These are phyloP conservation scores for Macquaria australasica DNA, from an alignment of 2,113 vertebrate genomes.

Conservation along the genomic window DNA sequence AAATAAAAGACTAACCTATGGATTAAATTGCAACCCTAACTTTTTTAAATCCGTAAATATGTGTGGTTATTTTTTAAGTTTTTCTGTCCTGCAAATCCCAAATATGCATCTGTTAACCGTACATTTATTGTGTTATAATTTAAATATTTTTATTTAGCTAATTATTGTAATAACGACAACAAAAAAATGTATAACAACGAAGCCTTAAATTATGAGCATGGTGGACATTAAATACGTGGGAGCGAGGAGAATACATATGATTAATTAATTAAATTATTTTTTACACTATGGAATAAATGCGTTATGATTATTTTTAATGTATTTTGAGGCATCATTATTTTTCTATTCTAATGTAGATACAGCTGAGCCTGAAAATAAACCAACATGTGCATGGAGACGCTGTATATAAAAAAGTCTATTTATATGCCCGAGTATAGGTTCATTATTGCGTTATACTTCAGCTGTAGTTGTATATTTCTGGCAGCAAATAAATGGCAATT, in stretches of 20 bases:
- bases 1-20: background rate
- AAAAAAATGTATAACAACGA: background rate
- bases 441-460: conserved; percentile 15
- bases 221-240: background rate
- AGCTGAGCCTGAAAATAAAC: background rate
- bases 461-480: conserved; percentile 25
- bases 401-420: conserved; percentile 1
- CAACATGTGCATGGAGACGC: background rate
- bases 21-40: background rate
- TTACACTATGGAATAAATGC: background rate
- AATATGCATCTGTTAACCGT: background rate
- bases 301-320: background rate
- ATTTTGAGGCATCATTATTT: background rate
- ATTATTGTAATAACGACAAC: background rate
- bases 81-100: background rate
- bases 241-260: background rate
- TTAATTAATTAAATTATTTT: background rate
- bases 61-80: background rate
- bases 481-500: conserved; percentile 55
- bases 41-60: background rate
- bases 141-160: background rate
- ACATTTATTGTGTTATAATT: background rate
- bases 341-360: background rate
- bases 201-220: background rate
- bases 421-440: background rate